Conservation (phyloP, 2,113 vertebrate species). For the Nothoprocta perdicaria region DNA sequence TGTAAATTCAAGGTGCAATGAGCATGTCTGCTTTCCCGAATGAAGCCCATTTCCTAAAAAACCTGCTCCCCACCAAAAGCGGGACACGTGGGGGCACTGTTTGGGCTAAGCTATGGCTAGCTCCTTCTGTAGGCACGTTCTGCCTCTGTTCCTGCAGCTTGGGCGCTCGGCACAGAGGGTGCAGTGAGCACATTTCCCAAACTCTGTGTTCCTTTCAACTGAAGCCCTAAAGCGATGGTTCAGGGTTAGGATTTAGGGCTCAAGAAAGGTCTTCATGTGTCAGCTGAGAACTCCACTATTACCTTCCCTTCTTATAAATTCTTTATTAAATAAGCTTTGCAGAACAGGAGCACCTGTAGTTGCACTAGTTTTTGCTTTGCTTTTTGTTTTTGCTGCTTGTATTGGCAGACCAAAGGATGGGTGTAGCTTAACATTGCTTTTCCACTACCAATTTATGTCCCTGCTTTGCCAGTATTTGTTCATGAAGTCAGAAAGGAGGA, state of each 20-base stretch:
- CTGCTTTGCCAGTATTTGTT: slow-evolving; percentile 9
- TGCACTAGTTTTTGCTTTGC: too few species aligned
- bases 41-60: neutral
- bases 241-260: neutral
- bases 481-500: neutral
- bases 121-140: neutral
- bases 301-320: slow-evolving; percentile 12
- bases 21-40: neutral
- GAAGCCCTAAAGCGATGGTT: neutral
- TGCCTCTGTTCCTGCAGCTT: neutral
- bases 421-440: neutral
- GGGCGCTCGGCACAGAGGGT: neutral
- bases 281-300: neutral
- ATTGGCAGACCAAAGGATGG: neutral
- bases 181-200: neutral
- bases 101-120: neutral
- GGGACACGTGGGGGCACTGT: neutral
- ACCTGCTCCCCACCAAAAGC: neutral
- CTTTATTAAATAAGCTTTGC: neutral
- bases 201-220: fast-evolving
- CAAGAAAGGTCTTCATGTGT: neutral
- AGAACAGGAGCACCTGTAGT: neutral
- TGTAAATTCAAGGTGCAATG: neutral
- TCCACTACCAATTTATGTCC: neutral
- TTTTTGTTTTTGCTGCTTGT: neutral